A percentile compares a stretch with the other conserved stretches of the same genome.
Conservation (phyloP, 2,888 invertebrate species). For the Drosophila fungiperda region DNA sequence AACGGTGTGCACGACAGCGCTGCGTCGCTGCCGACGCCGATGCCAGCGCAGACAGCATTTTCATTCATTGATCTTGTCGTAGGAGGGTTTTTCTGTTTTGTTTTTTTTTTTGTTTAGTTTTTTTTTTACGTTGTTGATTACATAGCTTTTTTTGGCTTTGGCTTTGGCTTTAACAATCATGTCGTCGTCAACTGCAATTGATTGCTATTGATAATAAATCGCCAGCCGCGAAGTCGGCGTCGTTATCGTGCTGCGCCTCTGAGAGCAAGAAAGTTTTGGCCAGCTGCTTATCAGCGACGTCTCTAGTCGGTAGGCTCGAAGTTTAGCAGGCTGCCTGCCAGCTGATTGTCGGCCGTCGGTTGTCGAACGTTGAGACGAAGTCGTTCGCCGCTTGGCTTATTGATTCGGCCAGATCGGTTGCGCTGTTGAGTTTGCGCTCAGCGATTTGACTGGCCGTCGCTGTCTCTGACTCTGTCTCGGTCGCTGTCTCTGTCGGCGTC, state of each 20-base stretch:
- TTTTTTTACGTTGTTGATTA: slow-evolving; percentile 1
- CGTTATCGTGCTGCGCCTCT: slow-evolving; percentile 12
- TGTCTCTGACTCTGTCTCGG: slow-evolving; percentile 25
- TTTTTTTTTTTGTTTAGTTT: not conserved
- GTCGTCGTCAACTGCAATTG: slow-evolving; percentile 41
- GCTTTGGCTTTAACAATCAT: slow-evolving; percentile 6
- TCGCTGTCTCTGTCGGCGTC: slow-evolving; percentile 42
- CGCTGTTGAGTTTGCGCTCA: slow-evolving; percentile 20
- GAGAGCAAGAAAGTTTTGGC: slow-evolving; percentile 12
- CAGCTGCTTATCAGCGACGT: slow-evolving; percentile 43
- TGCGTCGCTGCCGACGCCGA: slow-evolving; percentile 17
- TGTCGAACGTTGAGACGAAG: slow-evolving; percentile 34
- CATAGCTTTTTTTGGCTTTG: not conserved
- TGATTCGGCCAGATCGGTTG: slow-evolving; percentile 63
- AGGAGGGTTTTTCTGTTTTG: slow-evolving; percentile 1
- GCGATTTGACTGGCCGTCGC: slow-evolving; percentile 10
- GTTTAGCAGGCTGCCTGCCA: slow-evolving; percentile 28
- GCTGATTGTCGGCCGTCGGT: not conserved
- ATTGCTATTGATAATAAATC: slow-evolving; percentile 49
- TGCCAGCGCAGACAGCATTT: slow-evolving; percentile 34
- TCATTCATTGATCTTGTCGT: slow-evolving; percentile 56
- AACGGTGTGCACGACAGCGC: slow-evolving; percentile 48
- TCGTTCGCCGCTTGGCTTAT: slow-evolving; percentile 51
- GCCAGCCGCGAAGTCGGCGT: not conserved
- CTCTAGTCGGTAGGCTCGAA: slow-evolving; percentile 27